Base-by-base conservation (phyloP, 2,797 vertebrate species). In the Nothura maculosa region DNA sequence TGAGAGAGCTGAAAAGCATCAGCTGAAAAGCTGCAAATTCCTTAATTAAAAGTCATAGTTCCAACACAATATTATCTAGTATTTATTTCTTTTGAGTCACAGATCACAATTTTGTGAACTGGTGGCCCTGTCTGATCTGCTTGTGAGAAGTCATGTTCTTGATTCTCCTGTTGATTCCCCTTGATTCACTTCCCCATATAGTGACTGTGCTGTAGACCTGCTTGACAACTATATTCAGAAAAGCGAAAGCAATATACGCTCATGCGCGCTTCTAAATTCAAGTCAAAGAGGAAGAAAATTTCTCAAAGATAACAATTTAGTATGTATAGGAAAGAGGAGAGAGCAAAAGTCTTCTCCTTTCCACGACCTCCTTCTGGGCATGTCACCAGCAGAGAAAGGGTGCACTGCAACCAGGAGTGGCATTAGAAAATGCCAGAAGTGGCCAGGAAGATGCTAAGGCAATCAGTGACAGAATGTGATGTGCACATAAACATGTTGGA, bases 11-110 rank as follows among this genome's bases (percentile, higher is more conserved):
- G 73, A 85, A 87, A 79, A 81, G 62, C 82, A 85, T 61, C 61
- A 72, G n/a, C n/a, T n/a, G n/a, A n/a, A n/a, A n/a, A n/a, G n/a
- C 54, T 92, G 69, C 85, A 85, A 69, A 85, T 64, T 34, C 54
- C 85, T 96, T 95, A 85, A 94, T 92, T 93, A 83, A 94, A 95
- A 80, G 85, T 87, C 79, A 34, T 57, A 72, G 58, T 42, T 94
- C 62, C 93, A 73, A 92, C 76, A 85, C 90, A 92, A 89, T 0
- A 0, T 75, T 91, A 79, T 73, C 76, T 87, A 72, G 78, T 72
- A 78, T 34, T 58, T 21, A 85, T 91, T 88, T 38, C 34, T 81
- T 88, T 60, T 43, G 67, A 84, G 55, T 55, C 74, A 28, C 73
- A 83, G 48, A 75, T 87, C 13, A 82, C 62, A 0, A 3, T 78